Evolutionary conservation across 2,888 invertebrate genomes (phyloP).

Genomic region (Cryptus armator): DNA sequence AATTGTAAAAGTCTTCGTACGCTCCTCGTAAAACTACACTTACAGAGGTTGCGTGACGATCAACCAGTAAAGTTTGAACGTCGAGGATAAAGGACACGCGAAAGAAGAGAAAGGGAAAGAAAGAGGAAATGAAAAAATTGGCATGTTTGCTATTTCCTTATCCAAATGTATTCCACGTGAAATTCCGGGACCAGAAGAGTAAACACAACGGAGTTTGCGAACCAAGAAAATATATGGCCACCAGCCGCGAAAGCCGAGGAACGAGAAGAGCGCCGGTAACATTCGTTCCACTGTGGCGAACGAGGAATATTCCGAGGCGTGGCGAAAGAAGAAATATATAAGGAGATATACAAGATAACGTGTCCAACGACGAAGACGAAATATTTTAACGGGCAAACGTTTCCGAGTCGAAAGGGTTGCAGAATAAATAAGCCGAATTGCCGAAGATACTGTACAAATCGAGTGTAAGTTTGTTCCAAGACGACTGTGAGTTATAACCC

Average conservation of each 20-base stretch:
- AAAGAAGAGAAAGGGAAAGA: slow-evolving; percentile 13
- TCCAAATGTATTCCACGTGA: slow-evolving; percentile 51
- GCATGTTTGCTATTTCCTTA: slow-evolving; percentile 62
- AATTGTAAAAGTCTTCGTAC: not conserved
- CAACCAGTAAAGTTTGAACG: slow-evolving; percentile 2
- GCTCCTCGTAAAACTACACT: not conserved
- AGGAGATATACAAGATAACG: slow-evolving; percentile 38
- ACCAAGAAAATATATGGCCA: slow-evolving; percentile 64
- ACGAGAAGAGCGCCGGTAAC: slow-evolving; percentile 17
- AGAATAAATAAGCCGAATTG: slow-evolving; percentile 56
- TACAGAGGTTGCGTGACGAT: not conserved
- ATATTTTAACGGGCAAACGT: slow-evolving; percentile 51
- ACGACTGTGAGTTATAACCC: not conserved
- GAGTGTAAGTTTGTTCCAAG: not conserved
- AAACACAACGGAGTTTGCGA: slow-evolving; percentile 64
- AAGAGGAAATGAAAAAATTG: slow-evolving; percentile 55
- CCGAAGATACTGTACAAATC: slow-evolving; percentile 58
- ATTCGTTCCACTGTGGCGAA: slow-evolving; percentile 20
- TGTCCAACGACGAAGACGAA: slow-evolving; percentile 30
- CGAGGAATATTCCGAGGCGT: not conserved
- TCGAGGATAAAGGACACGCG: not conserved
- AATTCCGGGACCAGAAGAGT: slow-evolving; percentile 59
- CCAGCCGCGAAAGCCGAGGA: not conserved
- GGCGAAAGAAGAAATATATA: slow-evolving; percentile 5
- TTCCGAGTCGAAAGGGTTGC: slow-evolving; percentile 33